Evolutionary conservation across 2,113 vertebrate species (phyloP), one percentile per base, ranked within the genome.

Genomic region (Antechinus flavipes): DNA sequence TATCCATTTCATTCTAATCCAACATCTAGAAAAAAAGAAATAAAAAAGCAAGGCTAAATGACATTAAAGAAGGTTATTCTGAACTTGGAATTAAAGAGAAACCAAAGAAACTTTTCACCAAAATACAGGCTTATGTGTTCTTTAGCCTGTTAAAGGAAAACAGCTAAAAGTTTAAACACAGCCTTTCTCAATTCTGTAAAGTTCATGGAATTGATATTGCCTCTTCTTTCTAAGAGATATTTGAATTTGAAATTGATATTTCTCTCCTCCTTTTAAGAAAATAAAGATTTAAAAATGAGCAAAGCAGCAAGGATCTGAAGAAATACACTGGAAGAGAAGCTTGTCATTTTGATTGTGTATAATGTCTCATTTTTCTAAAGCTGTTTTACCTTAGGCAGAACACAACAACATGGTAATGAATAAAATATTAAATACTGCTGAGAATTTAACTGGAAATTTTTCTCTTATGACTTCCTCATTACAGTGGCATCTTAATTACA

Each of bases 371-470:
- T 95, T 94, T 93, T 92, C 94, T 19, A 14, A 93, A 93, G 68
- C 53, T 96, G n/a, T 93, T 94, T 95, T 96, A 84, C 68, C 90
- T 42, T 91, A 89, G 55, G 91, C 24, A 92, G 95, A 97, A 94
- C 12, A 52, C 92, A 84, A 91, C 35, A 91, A 91, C 92, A 50
- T 84, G 68, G 5, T 42, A 84, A 84, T 84, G 68, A 84, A 84
- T 84, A 96, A 96, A 97, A 95, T 76, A 95, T 61, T 94, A 95
- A 96, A 96, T 95, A 84, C n/a, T 84, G 68, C n/a, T 84, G 68
- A 84, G 68, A 42, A 23, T 84, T 84, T 84, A 84, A 84, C 68
- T 42, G 68, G 68, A 84, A 84, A 84, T 42, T 84, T 5, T 27
- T 95, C 19, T 96, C 95, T 95, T 93, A 91, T 94, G 94, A 94